Evolutionary conservation across 2,797 vertebrate genomes (phyloP), one percentile per base, ranked within the genome.

Genomic region (Leptodactylus fallax): DNA sequence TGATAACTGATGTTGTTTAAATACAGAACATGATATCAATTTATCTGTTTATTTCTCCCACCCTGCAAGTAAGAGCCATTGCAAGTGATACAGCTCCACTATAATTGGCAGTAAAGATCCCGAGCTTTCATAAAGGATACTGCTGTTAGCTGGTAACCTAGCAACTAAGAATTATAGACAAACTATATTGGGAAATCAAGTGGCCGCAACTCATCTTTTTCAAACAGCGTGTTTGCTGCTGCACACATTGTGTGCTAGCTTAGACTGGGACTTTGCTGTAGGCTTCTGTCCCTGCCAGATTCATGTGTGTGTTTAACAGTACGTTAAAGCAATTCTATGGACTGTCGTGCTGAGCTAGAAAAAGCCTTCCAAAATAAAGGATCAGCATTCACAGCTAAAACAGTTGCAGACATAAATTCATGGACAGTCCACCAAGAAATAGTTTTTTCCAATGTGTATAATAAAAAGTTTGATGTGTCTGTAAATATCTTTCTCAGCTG

Each of bases 171-270:
- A 84, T 61, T 71, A 78, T 60, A 71, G 83, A 77, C 65, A 65
- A 23, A 56, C 47, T 88, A 85, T 79, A 85, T 16, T 74, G 87
- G 87, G 87, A 88, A 88, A 88, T 88, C 78, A 88, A 85, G 77
- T 21, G 45, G 47, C 83, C 87, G 74, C 69, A 65, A 81, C 77
- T 81, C 78, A 85, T 88, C 78, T 85, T 81, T 81, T 88, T 85
- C 78, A 88, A 85, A 85, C 83, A 76, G 83, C 47, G 56, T 65
- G 47, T 63, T 65, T 49, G 67, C 81, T 85, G 63, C 47, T n/a
- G 19, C 67, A 65, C 76, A 76, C 78, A 74, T 74, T 63, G 16
- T n/a, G 58, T 55, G 78, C 47, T 56, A 7, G 25, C 63, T 27
- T 55, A 61, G 53, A 45, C 60, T 7, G 23, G 10, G 17, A 7